Conservation (phyloP, 2,797 vertebrate species). For the Halcyon leucocephala region DNA sequence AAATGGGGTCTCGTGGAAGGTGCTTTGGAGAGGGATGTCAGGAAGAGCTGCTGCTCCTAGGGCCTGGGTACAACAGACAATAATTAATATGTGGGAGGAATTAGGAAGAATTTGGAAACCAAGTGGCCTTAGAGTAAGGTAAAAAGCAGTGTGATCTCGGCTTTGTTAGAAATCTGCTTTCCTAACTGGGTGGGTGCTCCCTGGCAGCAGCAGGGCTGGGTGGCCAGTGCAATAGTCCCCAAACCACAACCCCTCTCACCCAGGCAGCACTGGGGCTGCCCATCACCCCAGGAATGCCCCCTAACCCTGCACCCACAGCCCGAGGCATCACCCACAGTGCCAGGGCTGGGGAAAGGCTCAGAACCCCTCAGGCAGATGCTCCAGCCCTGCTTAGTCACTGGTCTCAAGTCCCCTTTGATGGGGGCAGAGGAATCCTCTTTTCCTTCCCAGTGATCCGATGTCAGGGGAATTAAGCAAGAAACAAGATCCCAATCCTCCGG, state of each 20-base stretch:
- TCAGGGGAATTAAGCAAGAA: slow-evolving; percentile 36
- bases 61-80: background rate
- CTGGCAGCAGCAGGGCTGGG: background rate
- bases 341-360: background rate
- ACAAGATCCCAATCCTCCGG: slow-evolving; percentile 40
- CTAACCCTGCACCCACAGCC: background rate
- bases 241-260: background rate
- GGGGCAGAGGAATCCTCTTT: background rate
- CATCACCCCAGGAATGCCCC: background rate
- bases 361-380: rapidly evolving
- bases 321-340: rapidly evolving
- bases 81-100: background rate
- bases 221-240: background rate
- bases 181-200: background rate
- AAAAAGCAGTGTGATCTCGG: background rate
- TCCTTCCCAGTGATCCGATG: background rate
- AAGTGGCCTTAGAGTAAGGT: background rate
- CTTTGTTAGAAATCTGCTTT: background rate
- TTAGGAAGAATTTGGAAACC: slow-evolving; percentile 39
- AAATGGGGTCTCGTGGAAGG: background rate
- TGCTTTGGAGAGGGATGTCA: rapidly evolving
- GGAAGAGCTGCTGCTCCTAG: background rate
- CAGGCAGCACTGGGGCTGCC: rapidly evolving
- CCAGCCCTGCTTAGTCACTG: background rate
- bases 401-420: background rate